A percentile compares a stretch with the other conserved stretches of the same genome.
Conservation (phyloP, 1,140 invertebrate genomes). For the Drosophila lacertosa region DNA sequence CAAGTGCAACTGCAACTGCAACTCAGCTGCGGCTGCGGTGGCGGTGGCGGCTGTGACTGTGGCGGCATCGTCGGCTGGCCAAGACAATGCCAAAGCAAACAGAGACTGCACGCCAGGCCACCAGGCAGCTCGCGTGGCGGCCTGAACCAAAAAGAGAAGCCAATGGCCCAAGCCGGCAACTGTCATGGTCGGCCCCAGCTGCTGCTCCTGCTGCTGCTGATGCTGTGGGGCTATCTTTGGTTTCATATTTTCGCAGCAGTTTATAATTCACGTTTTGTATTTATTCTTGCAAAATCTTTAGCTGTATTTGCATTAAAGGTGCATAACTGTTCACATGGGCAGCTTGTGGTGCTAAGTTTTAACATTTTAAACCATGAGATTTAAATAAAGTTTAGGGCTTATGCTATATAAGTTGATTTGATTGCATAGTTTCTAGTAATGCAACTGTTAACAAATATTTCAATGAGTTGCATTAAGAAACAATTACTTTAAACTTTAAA, state of each 20-base stretch:
- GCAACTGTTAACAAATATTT: no score
- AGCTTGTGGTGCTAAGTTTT: conserved; percentile 13
- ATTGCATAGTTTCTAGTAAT: no score
- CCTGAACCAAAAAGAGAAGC: no score
- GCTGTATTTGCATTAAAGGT: conserved; percentile 6
- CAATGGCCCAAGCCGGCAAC: neutral
- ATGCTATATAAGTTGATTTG: no score
- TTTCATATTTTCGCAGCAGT: conserved; percentile 25
- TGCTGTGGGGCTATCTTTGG: conserved; percentile 7
- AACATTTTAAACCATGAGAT: conserved; percentile 2
- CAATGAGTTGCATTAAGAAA: no score
- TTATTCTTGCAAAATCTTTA: neutral
- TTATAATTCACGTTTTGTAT: conserved; percentile 28
- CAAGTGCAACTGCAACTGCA: conserved; percentile 63
- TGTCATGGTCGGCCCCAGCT: conserved; percentile 15
- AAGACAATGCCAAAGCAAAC: conserved; percentile 66
- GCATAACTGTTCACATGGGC: conserved; percentile 3
- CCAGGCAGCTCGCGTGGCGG: conserved; percentile 27
- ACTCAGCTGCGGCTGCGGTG: neutral
- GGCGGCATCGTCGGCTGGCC: conserved; percentile 28
- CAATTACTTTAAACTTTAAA: neutral
- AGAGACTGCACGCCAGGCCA: conserved; percentile 20
- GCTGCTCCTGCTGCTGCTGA: neutral
- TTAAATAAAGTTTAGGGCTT: no score
- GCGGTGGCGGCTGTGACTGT: neutral